Base-by-base conservation (phyloP, 2,888 invertebrate genomes). In the Steromphala cineraria region DNA sequence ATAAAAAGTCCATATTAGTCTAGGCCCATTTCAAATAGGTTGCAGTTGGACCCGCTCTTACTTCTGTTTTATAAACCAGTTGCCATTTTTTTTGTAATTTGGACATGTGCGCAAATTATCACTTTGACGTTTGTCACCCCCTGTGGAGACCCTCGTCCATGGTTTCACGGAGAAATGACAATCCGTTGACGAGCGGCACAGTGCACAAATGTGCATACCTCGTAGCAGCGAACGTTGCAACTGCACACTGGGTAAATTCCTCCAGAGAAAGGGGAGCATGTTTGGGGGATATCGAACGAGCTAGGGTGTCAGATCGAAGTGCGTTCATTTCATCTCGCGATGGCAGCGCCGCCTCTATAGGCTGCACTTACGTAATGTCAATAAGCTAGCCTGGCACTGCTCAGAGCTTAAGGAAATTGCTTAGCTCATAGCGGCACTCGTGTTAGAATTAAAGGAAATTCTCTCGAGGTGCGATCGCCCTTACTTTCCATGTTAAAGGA, bases 41-140 rank as follows among this genome's bases (percentile, higher is more conserved):
- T 71, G 36, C 71, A 31, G 71, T 71, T n/a, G 17, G 19, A 19
- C 40, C 36, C 71, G 17, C 36, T 36, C 19, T 71, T 40, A 40
- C 24, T 71, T 71, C 71, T 36, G 40, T 71, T 71, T 71, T 71
- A 17, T n/a, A 71, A 71, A 71, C 36, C 71, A 36, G 19, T 40
- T 24, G 36, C 36, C 36, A 71, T 36, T 71, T 71, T 71, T 71
- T 71, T 71, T 24, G 36, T 71, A 71, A 71, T 71, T 71, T 71
- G 71, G 71, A 71, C 71, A 71, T 71, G 71, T 71, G 71, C 71
- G 40, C 71, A 71, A 71, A 71, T 71, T 71, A 71, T 71, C 71
- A 71, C 71, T 36, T 40, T 71, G 71, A 71, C 71, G 36, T 71
- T 71, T 71, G 71, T 71, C 71, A 71, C 71, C 71, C 71, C 71